These are phyloP conservation scores for Cepaea nemoralis DNA, from an alignment of 1,140 invertebrate species.

Conservation along the genomic window DNA sequence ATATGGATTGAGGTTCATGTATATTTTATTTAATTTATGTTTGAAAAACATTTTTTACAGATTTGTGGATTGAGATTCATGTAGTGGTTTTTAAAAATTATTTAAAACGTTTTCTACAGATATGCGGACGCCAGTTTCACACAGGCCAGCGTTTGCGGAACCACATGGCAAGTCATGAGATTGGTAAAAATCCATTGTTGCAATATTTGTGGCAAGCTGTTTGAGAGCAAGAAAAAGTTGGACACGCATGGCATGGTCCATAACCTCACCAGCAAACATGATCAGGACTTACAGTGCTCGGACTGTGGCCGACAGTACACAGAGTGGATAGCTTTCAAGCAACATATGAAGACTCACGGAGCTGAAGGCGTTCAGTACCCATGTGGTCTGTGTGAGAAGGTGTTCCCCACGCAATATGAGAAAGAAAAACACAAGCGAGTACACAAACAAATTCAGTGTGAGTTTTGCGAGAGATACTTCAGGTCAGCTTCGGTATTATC, in stretches of 20 bases:
- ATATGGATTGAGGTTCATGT: too few species aligned
- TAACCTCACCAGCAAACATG: conserved; percentile 39
- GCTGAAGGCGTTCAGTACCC: conserved; percentile 47
- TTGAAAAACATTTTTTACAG: too few species aligned
- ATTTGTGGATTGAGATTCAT: too few species aligned
- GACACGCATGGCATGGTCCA: conserved; percentile 46
- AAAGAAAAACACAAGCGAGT: conserved; percentile 47
- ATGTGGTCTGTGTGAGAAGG: conserved; percentile 45
- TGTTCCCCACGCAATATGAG: conserved; percentile 46
- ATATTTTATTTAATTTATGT: too few species aligned
- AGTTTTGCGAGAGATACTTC: conserved; percentile 44
- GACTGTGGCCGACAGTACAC: conserved; percentile 46
- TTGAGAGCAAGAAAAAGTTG: conserved; percentile 45
- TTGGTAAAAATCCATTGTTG: conserved; percentile 48
- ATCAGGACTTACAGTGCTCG: conserved; percentile 40
- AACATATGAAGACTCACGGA: conserved; percentile 50
- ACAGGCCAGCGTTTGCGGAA: conserved; percentile 44
- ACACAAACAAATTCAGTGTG: conserved; percentile 45
- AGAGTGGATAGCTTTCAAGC: conserved; percentile 48
- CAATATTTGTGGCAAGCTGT: conserved; percentile 44
- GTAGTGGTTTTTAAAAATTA: too few species aligned
- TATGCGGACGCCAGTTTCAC: conserved; percentile 47
- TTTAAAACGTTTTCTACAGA: conserved; percentile 21
- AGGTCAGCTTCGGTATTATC: conserved; percentile 42
- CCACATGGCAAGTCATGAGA: conserved; percentile 47